Conservation (phyloP, 2,888 invertebrate species). For the Siphonodentalium dalli region DNA sequence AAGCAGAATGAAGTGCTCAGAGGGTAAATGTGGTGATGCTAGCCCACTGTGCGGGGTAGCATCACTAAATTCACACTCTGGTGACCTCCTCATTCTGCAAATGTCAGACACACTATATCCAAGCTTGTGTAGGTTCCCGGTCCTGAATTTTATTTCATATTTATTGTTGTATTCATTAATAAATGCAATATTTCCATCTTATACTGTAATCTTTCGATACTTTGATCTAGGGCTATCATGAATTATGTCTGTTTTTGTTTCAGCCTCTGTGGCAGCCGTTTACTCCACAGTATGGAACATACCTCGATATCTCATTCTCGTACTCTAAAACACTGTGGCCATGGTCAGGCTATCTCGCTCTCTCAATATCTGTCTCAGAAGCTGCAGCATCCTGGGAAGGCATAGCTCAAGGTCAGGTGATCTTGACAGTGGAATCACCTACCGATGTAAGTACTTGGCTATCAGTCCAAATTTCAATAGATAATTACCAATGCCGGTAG, state of each 20-base stretch:
- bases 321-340: conserved; percentile 90
- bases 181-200: no score
- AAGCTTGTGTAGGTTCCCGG: no score
- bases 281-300: conserved; percentile 78
- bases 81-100: no score
- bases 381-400: conserved; percentile 78
- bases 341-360: conserved; percentile 94
- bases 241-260: conserved; percentile 13
- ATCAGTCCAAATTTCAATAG: no score
- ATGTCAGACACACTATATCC: no score
- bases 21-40: no score
- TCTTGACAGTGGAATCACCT: conserved; percentile 81
- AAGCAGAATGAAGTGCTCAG: no score
- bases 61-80: no score
- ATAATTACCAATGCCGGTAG: no score
- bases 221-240: not conserved
- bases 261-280: conserved; percentile 88
- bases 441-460: conserved; percentile 65
- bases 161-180: no score
- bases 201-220: not conserved
- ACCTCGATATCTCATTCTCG: conserved; percentile 78
- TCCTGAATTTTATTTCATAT: no score
- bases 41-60: no score
- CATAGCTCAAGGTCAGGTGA: conserved; percentile 74
- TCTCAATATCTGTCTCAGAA: conserved; percentile 76